Conservation (phyloP, 2,888 invertebrate genomes). For the Tuberolachnus salignus region DNA sequence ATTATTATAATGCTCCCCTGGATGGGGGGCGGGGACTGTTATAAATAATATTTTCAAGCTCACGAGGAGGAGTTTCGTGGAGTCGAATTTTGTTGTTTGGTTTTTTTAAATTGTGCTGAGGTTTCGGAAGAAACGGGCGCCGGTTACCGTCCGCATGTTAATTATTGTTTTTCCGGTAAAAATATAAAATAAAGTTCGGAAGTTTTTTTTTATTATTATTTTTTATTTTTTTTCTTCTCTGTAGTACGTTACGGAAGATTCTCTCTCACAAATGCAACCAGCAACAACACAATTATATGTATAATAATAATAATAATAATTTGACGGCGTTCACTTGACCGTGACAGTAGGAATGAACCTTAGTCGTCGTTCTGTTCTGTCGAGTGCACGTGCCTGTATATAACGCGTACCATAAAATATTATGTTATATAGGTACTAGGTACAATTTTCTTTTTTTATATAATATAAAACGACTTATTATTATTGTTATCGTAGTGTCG, state of each 20-base stretch:
- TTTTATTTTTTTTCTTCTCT: not conserved
- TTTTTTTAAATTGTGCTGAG: too few relatives aligned
- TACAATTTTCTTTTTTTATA: not conserved
- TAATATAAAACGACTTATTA: too few relatives aligned
- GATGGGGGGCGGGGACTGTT: too few relatives aligned
- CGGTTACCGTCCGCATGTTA: not conserved
- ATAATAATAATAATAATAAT: conserved; percentile 3
- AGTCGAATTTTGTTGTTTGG: too few relatives aligned
- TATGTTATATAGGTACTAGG: not conserved
- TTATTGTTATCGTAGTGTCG: too few relatives aligned
- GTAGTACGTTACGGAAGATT: conserved; percentile 32
- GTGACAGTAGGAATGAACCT: conserved; percentile 52
- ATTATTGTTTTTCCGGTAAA: conserved; percentile 27
- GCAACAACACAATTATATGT: not conserved
- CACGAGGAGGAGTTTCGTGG: too few relatives aligned
- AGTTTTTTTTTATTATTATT: not conserved
- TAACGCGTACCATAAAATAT: not conserved
- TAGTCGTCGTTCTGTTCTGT: conserved; percentile 28
- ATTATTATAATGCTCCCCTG: too few relatives aligned
- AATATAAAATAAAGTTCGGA: conserved; percentile 15
- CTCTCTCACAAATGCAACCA: conserved; percentile 34
- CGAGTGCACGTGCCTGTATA: conserved; percentile 5
- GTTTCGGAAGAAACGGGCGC: too few relatives aligned
- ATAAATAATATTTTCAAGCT: too few relatives aligned
- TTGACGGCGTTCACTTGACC: conserved; percentile 35